Evolutionary conservation across 2,113 vertebrate genomes (phyloP).

Genomic region (Ophthalmolycus amberensis): DNA sequence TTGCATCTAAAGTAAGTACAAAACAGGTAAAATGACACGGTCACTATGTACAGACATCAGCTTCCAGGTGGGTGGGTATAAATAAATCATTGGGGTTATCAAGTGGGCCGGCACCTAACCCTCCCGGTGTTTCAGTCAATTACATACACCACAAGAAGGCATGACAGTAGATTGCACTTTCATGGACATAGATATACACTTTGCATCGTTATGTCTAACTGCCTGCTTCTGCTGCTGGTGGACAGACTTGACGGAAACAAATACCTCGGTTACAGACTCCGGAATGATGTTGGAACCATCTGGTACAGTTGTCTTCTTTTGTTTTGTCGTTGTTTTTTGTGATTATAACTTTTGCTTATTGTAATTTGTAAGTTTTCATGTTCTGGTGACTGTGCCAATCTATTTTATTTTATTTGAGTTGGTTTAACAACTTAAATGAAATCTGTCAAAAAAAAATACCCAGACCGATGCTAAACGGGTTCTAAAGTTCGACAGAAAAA

Average conservation of each 20-base stretch:
- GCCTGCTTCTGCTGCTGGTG: background rate
- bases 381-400: background rate
- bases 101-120: background rate
- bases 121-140: slow-evolving; percentile 18
- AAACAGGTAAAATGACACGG: slow-evolving; percentile 3
- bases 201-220: background rate
- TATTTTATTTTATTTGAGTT: background rate
- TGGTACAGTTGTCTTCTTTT: background rate
- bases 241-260: background rate
- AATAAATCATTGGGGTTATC: background rate
- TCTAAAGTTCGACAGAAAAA: background rate
- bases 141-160: slow-evolving; percentile 2
- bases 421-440: background rate
- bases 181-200: background rate
- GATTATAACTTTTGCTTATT: background rate
- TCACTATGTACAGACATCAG: too few relatives aligned
- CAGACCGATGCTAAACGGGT: background rate
- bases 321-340: background rate
- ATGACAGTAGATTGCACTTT: background rate
- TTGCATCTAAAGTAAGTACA: slow-evolving; percentile 20
- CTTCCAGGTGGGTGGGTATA: background rate
- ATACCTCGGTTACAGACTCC: background rate
- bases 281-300: background rate
- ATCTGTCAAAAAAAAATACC: background rate
- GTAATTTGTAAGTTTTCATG: background rate